Conservation (phyloP, 2,888 invertebrate species). For the Euplagia quadripunctaria region DNA sequence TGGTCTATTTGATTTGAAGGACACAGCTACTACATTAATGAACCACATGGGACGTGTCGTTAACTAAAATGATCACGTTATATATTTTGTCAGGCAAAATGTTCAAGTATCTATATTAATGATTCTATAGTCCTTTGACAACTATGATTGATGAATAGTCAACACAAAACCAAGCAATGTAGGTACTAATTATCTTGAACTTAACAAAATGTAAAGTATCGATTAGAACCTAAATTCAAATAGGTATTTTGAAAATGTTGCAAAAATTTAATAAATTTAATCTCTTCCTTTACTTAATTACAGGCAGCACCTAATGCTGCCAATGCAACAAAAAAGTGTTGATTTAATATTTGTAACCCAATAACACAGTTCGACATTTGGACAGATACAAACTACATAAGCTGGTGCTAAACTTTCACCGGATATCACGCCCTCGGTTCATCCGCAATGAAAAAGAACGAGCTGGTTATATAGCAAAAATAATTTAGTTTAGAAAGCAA, state of each 20-base stretch:
- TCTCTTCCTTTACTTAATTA: not conserved
- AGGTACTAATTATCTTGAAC: not conserved
- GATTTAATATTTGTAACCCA: not conserved
- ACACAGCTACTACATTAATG: too few species aligned
- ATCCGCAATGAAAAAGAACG: constrained; percentile 7
- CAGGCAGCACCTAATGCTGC: not conserved
- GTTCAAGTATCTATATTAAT: too few species aligned
- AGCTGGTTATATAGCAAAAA: constrained; percentile 6
- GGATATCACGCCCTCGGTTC: constrained; percentile 10
- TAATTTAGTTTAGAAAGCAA: constrained; percentile 29
- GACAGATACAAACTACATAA: not conserved
- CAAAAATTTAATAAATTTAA: not conserved
- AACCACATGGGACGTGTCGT: too few species aligned
- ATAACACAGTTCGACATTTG: not conserved
- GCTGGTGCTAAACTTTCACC: not conserved
- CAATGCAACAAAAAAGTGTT: not conserved
- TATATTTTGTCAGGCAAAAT: too few species aligned
- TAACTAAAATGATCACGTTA: too few species aligned
- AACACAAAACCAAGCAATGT: not conserved
- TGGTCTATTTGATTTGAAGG: too few species aligned
- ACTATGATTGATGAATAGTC: not conserved
- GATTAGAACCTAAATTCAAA: not conserved
- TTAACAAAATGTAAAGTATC: not conserved
- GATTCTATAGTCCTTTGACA: not conserved
- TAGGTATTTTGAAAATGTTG: not conserved